Evolutionary conservation across 2,888 invertebrate species (phyloP).

Genomic region (Mimumesa dahlbomi): DNA sequence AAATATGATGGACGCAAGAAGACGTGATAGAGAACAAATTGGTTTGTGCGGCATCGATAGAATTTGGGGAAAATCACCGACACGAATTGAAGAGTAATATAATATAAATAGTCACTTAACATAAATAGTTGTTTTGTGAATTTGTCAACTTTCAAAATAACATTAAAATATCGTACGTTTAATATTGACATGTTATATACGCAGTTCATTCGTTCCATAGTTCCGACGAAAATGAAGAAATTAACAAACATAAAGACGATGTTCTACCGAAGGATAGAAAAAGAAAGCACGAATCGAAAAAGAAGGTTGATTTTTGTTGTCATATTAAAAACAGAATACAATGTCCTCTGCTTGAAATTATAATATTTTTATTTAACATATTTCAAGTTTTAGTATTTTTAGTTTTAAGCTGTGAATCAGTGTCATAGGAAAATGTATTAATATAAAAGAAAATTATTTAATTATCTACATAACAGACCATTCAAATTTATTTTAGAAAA

Average conservation of each 20-base stretch:
- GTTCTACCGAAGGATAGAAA: constrained; percentile 81
- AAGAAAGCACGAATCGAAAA: constrained; percentile 79
- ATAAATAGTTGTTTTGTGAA: not conserved
- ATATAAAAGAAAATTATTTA: no score
- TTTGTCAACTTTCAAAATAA: not conserved
- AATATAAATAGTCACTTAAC: no score
- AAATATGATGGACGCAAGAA: constrained; percentile 83
- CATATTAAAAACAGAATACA: no score
- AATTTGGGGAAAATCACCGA: constrained; percentile 90
- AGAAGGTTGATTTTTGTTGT: no score
- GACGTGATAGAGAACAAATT: constrained; percentile 88
- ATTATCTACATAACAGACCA: no score
- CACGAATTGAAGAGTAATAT: constrained; percentile 84
- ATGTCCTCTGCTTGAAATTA: no score
- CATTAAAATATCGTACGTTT: not conserved
- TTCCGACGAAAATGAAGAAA: constrained; percentile 77
- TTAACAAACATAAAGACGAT: constrained; percentile 80
- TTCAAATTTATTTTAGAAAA: constrained; percentile 75
- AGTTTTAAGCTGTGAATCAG: no score
- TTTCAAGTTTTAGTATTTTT: no score
- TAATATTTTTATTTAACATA: no score
- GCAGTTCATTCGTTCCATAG: constrained; percentile 62
- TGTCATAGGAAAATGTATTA: no score
- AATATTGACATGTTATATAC: constrained; percentile 10
- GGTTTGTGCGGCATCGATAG: constrained; percentile 86